Conservation (phyloP, 2,113 vertebrate genomes). For the Castor canadensis region DNA sequence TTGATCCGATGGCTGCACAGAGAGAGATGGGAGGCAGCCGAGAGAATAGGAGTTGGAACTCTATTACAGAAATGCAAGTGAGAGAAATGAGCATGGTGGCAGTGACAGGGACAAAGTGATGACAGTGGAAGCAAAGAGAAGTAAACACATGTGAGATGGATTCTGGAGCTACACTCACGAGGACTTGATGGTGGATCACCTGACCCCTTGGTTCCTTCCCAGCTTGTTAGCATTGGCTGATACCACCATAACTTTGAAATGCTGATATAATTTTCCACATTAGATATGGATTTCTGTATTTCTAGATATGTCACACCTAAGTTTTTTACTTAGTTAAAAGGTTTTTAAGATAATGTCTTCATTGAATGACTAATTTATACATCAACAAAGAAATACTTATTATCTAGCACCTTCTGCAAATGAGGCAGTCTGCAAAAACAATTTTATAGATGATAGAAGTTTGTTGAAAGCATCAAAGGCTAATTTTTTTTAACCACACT, state of each 20-base stretch:
- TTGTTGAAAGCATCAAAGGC: conserved; percentile 2
- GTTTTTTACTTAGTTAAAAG: not conserved
- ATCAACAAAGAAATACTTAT: not conserved
- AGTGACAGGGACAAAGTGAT: not conserved
- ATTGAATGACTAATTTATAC: not conserved
- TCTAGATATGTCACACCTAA: not conserved
- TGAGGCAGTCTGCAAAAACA: not conserved
- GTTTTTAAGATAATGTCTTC: not conserved
- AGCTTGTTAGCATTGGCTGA: not conserved
- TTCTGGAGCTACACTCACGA: not conserved
- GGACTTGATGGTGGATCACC: not conserved
- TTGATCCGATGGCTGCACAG: not conserved
- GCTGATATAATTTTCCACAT: not conserved
- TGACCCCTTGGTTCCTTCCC: not conserved
- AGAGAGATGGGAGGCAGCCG: not conserved
- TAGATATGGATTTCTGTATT: not conserved
- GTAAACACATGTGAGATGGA: not conserved
- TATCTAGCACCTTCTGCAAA: not conserved
- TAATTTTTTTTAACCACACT: not conserved
- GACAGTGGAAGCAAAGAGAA: not conserved
- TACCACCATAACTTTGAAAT: not conserved
- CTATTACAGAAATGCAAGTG: not conserved
- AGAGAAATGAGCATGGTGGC: not conserved
- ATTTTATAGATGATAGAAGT: not conserved
- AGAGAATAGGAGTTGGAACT: not conserved